phyloP scores from a whole-genome alignment of 35 echinoderm and acorn worm genomes.

The Holothuria glaberrima region DNA sequence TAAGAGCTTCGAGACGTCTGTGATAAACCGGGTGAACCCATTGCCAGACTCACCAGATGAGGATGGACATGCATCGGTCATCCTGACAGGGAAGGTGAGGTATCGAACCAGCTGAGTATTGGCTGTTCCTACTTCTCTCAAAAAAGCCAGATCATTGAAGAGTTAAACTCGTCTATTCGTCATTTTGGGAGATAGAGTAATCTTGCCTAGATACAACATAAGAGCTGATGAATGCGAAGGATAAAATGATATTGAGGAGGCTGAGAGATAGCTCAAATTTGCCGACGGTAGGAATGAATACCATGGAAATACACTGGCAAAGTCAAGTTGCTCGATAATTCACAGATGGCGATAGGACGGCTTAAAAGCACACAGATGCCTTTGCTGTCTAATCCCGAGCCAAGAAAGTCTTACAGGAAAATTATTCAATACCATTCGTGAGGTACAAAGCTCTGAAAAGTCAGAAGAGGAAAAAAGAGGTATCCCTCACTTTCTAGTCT shows the following conservation, averaged over 20 bases:
- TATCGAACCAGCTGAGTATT: not conserved
- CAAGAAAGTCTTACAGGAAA: not conserved
- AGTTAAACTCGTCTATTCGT: not conserved
- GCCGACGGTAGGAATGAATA: too few species aligned
- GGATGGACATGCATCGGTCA: not conserved
- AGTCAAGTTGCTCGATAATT: too few species aligned
- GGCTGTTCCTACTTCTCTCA: not conserved
- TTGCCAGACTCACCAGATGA: too few species aligned
- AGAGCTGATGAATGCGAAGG: conserved; percentile 5
- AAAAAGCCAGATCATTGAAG: conserved; percentile 2
- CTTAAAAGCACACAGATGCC: not conserved
- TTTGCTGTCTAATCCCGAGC: not conserved
- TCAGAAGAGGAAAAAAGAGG: not conserved
- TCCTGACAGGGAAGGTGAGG: not conserved
- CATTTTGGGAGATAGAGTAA: not conserved
- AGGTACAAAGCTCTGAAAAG: not conserved
- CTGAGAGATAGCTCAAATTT: too few species aligned
- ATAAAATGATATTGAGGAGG: too few species aligned
- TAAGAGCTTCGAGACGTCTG: not conserved
- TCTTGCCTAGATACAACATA: too few species aligned
- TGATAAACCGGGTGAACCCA: too few species aligned
- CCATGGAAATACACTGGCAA: too few species aligned
- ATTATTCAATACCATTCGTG: not conserved
- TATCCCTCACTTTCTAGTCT: conserved; percentile 47
- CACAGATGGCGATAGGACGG: not conserved